These are phyloP conservation scores for Circaetus cinerascens DNA, from an alignment of 2,113 vertebrate species.

Conservation along the genomic window DNA sequence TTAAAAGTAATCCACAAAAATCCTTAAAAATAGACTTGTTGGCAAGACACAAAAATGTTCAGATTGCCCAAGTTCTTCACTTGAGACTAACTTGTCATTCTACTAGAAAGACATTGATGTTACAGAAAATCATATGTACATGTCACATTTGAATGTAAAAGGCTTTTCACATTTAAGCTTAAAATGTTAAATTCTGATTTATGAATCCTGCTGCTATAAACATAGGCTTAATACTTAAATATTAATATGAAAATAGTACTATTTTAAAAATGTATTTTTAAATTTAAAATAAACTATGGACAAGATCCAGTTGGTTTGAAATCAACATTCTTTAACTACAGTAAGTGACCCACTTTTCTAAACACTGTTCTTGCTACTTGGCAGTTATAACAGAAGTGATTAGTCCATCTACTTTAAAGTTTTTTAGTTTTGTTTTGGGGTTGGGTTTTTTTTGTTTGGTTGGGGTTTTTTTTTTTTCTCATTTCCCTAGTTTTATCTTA, in stretches of 20 bases:
- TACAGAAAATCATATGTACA: neutral
- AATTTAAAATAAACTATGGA: constrained; percentile 22
- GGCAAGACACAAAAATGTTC: neutral
- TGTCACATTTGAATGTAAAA: neutral
- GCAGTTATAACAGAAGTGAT: neutral
- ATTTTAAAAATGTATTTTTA: constrained; percentile 3
- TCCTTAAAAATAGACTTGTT: neutral
- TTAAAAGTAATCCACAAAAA: neutral
- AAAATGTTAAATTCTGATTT: constrained; percentile 1
- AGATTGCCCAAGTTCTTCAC: neutral
- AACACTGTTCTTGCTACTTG: neutral
- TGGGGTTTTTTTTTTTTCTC: neutral
- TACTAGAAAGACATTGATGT: neutral
- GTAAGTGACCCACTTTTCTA: neutral
- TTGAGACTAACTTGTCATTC: neutral
- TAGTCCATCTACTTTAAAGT: neutral
- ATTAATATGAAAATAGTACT: constrained; percentile 33
- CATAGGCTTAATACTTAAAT: neutral
- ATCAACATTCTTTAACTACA: neutral
- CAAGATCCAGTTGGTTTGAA: neutral
- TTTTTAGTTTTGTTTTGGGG: neutral
- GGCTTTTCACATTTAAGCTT: neutral
- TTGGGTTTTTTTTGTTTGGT: neutral
- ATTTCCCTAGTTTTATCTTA: neutral
- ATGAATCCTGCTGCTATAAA: neutral